Evolutionary conservation across 2,797 vertebrate species (phyloP).

Genomic region (Acomys russatus): DNA sequence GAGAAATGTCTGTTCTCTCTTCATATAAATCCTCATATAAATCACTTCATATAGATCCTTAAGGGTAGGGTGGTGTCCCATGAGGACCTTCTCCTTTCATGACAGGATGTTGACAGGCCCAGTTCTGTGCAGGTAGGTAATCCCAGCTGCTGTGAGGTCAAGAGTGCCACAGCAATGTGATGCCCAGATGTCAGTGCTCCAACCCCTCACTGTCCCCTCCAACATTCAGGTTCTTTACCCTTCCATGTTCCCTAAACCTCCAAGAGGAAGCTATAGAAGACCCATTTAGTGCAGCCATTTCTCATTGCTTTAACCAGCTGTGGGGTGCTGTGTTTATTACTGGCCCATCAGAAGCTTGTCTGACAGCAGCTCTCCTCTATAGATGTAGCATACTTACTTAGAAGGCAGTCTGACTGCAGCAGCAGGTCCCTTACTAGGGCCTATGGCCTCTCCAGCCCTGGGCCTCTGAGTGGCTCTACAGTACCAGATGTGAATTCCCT

Average conservation of each 20-base stretch:
- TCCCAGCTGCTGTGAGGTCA: background rate
- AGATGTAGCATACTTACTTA: background rate
- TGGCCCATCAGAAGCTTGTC: background rate
- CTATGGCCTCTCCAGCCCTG: background rate
- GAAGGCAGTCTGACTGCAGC: background rate
- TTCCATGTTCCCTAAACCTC: background rate
- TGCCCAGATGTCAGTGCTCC: background rate
- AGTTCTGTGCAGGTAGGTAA: background rate
- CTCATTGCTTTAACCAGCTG: background rate
- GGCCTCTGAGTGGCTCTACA: background rate
- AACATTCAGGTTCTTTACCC: background rate
- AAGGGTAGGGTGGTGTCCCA: background rate
- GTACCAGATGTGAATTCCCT: background rate
- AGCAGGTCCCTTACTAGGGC: background rate
- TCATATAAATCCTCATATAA: background rate
- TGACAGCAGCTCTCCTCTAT: background rate
- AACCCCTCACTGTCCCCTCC: no score
- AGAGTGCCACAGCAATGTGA: background rate
- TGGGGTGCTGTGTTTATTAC: background rate
- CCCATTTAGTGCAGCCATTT: background rate
- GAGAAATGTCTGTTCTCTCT: background rate
- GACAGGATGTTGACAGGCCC: background rate
- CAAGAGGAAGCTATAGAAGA: background rate
- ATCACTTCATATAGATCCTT: background rate
- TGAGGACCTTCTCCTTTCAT: background rate